These are phyloP conservation scores for Orientallactaga bullata DNA, from an alignment of 2,113 vertebrate species.

Conservation along the genomic window DNA sequence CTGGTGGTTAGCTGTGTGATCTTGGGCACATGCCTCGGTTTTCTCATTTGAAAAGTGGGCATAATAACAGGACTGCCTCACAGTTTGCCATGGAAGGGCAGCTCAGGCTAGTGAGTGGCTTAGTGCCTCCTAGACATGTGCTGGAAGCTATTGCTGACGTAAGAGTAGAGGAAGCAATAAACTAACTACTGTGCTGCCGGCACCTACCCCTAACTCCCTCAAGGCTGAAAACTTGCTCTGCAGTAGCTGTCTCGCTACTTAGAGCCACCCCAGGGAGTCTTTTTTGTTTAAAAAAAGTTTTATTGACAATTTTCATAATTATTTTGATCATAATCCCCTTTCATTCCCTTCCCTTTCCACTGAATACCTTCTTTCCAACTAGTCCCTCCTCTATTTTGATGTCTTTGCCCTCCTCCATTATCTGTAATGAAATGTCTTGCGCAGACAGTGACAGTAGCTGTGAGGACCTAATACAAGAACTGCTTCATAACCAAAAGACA, in stretches of 20 bases:
- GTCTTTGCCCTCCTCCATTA: no score
- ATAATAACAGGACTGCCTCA: neutral
- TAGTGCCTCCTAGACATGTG: neutral
- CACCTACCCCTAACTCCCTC: neutral
- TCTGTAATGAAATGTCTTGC: no score
- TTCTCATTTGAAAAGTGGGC: neutral
- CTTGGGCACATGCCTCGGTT: neutral
- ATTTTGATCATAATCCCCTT: no score
- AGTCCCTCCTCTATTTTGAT: no score
- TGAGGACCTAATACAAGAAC: no score
- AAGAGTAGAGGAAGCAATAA: neutral
- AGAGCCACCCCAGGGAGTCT: no score
- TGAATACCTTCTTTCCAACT: no score
- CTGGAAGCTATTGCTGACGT: neutral
- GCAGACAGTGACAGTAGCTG: no score
- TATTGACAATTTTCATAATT: no score
- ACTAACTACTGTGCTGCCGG: fast-evolving
- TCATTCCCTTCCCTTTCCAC: no score
- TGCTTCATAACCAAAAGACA: no score
- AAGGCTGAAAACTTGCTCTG: neutral
- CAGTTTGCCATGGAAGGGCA: neutral
- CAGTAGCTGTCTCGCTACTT: fast-evolving
- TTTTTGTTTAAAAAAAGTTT: no score
- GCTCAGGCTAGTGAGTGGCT: neutral
- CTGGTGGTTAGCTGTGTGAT: neutral